Conservation (phyloP, 2,797 vertebrate species). For the Gobio occitaniae region DNA sequence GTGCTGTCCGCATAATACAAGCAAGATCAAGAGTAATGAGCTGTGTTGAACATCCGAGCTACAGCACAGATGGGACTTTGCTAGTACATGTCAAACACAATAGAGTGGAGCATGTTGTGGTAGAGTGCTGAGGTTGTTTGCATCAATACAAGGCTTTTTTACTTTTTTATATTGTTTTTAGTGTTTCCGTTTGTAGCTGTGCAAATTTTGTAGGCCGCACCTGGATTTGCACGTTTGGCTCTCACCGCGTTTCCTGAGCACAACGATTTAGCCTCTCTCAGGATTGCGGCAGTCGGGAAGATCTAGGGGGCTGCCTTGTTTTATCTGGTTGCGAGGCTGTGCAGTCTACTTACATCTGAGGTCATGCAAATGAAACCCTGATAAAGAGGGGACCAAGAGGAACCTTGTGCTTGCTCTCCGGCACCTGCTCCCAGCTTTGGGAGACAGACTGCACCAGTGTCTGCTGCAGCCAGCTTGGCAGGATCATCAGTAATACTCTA, state of each 20-base stretch:
- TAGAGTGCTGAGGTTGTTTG: conserved; percentile 19
- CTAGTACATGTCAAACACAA: conserved; percentile 37
- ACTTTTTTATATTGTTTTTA: background rate
- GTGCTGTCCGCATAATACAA: conserved; percentile 43
- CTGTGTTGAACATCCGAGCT: conserved; percentile 29
- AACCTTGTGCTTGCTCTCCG: conserved; percentile 17
- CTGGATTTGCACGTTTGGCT: background rate
- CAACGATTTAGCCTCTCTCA: background rate
- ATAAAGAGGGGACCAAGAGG: background rate
- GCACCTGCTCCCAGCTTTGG: conserved; percentile 42
- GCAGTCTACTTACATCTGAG: conserved; percentile 15
- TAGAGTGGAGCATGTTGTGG: background rate
- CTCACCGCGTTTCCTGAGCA: background rate
- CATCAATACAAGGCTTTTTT: conserved; percentile 13
- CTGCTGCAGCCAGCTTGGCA: conserved; percentile 59
- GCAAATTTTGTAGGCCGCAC: background rate
- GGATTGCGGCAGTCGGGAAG: background rate
- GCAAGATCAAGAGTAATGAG: conserved; percentile 56
- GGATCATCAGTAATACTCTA: conserved; percentile 63
- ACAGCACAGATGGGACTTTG: conserved; percentile 38
- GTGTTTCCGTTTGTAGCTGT: conserved; percentile 3
- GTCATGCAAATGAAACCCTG: conserved; percentile 32
- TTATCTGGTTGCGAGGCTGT: background rate
- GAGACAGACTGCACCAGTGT: conserved; percentile 68
- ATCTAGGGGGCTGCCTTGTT: conserved; percentile 14